Evolutionary conservation across 2,113 vertebrate species (phyloP).

Genomic region (Loxodonta africana): DNA sequence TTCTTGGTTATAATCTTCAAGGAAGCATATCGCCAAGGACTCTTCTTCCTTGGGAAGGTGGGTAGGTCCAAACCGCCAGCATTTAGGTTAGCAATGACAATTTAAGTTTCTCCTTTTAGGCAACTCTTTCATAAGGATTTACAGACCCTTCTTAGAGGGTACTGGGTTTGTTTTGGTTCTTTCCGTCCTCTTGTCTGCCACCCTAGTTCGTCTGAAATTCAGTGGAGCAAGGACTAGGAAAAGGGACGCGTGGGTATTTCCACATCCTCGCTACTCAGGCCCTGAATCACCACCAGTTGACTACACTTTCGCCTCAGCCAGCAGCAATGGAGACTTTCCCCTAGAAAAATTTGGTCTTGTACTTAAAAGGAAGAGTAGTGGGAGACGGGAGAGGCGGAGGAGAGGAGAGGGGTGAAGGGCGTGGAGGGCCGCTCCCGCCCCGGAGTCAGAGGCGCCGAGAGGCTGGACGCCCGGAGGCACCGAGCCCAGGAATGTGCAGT

Average conservation of each 20-base stretch:
- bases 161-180: background rate
- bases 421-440: background rate
- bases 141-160: background rate
- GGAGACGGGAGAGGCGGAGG: conserved; percentile 31
- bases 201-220: background rate
- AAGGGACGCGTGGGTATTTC: background rate
- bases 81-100: background rate
- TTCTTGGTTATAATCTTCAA: background rate
- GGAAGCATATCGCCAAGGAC: background rate
- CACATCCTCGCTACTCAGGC: background rate
- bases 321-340: conserved; percentile 8
- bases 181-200: background rate
- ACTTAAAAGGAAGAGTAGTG: conserved; percentile 74
- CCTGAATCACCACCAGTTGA: conserved; percentile 49
- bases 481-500: conserved; percentile 33
- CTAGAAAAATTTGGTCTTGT: background rate
- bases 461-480: background rate
- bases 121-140: background rate
- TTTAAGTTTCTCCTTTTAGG: background rate
- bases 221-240: background rate
- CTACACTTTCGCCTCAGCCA: conserved; percentile 18
- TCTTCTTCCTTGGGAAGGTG: background rate
- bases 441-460: background rate
- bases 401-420: background rate
- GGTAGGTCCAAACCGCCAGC: background rate